Base-by-base conservation (phyloP, 2,888 invertebrate genomes). In the Meteorus cinctellus region DNA sequence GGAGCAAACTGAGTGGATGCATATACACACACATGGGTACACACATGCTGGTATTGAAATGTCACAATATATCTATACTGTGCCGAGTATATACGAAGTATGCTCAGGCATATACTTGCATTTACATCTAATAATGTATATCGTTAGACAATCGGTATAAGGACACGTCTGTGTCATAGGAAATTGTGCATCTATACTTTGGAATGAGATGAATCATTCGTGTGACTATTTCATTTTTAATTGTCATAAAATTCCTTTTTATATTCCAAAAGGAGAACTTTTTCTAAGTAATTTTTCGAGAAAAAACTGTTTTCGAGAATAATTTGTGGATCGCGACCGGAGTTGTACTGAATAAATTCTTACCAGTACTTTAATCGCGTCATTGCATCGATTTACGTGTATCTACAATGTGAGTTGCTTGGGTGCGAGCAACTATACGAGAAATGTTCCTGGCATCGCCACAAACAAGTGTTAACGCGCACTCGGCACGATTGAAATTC, bases 121-220 rank as follows among this genome's bases (percentile, higher is more conserved):
- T 77, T 78, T 77, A 79, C 55, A 60, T 77, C 76, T 77, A 79
- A 79, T 81, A 80, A 80, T 79, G 73, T 77, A 81, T 77, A 81
- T 77, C 78, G 78, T 72, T 77, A n/a, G 34, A 77, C 67, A 24
- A 24, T 24, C 24, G 24, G 24, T 24, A 24, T 24, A n/a, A n/a
- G n/a, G 24, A 24, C 24, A 24, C 24, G 24, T 24, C 1, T 24
- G 24, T 24, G 24, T 24, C 24, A 24, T 71, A 19, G 70, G 24
- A 69, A 73, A 68, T 75, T 69, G 74, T 59, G 60, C 65, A 79
- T 75, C 48, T n/a, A 60, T 24, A 24, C 48, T 51, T 55, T 19
- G 73, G 27, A 60, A 60, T 24, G 55, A 31, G 65, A 69, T 70
- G 36, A 36, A 36, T 70, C 27, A 60, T 36, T 19, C 29, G 45